phyloP scores from a whole-genome alignment of 35 echinoderm and acorn worm genomes.

The Acanthaster planci region DNA sequence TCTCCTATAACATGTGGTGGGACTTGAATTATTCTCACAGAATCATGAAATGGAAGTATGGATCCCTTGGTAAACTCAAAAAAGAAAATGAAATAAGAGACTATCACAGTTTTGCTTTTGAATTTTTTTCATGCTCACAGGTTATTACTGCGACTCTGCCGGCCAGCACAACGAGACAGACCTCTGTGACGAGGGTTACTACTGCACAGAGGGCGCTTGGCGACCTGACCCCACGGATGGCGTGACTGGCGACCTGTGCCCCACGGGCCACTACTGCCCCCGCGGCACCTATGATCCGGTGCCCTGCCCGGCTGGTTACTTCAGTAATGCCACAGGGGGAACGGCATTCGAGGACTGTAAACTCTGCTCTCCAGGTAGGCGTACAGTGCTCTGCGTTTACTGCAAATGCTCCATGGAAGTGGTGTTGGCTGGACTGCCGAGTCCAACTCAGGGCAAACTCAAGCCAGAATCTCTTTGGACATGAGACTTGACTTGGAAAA shows the following conservation, averaged over 20 bases:
- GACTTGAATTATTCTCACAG: too few species aligned
- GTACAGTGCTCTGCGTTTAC: too few species aligned
- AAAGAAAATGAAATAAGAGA: too few species aligned
- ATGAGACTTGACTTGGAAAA: too few species aligned
- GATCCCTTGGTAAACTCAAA: too few species aligned
- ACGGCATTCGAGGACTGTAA: slow-evolving; percentile 70
- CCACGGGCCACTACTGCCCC: slow-evolving; percentile 80
- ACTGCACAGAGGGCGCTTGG: slow-evolving; percentile 70
- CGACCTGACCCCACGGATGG: slow-evolving; percentile 63
- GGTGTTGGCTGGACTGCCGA: too few species aligned
- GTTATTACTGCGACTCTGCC: slow-evolving; percentile 85
- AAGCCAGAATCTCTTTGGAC: too few species aligned
- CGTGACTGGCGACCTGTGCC: slow-evolving; percentile 72
- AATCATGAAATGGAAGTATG: too few species aligned
- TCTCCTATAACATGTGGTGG: too few species aligned
- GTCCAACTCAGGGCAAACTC: too few species aligned
- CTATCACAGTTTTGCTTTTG: too few species aligned
- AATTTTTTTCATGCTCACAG: not conserved
- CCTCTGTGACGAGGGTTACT: slow-evolving; percentile 85
- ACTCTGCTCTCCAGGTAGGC: slow-evolving; percentile 78
- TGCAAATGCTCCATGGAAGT: too few species aligned
- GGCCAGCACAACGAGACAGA: slow-evolving; percentile 69
- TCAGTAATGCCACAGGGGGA: slow-evolving; percentile 76
- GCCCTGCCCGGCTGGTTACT: slow-evolving; percentile 79
- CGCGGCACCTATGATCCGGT: slow-evolving; percentile 76